Base-by-base conservation (phyloP, 1,140 invertebrate species). In the Saccostrea glomerata region DNA sequence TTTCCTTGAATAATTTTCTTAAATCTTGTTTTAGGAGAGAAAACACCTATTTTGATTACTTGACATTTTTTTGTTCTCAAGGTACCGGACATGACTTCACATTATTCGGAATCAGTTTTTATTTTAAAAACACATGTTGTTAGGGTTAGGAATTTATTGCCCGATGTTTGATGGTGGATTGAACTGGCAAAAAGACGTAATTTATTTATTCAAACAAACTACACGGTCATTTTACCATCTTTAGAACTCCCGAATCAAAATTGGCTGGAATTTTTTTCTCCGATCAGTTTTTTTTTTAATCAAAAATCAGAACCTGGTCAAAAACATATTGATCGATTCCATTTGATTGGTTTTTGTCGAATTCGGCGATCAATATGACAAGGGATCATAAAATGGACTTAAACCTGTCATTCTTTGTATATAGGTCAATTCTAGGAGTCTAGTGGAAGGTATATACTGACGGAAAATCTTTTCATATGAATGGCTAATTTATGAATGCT, bases 401-500 rank as follows among this genome's bases (percentile, higher is more conserved):
- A 77, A 77, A 77, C 70, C 70, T 77, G 70, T 77, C 70, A 30
- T 11, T 25, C 70, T 15, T 77, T 25, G 17, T 77, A 77, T 77
- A 77, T 77, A 25, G 70, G 30, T 77, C 70, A 77, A 77, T 9
- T 13, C 13, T 25, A 11, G 30, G 70, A 36, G 30, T 17, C 36
- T 15, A 15, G 23, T 13, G 70, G 30, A 36, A 77, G 70, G 30
- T 25, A 11, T 25, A 11, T 36, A 77, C 70, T 11, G 70, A 30
- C 13, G 12, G 70, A 77, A 40, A 30, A 77, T 77, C 13, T 11
- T 36, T 30, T 77, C 15, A 15, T 36, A 77, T 77, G 23, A 77
- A 77, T 77, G 70, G 30, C 70, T 77, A 25, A 77, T 77, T 77
- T 77, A 77, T 77, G 25, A 77, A 77, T 77, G 70, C 70, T 36